These are phyloP conservation scores for Trachymyrmex septentrionalis DNA, from an alignment of 1,140 invertebrate species.

Conservation along the genomic window DNA sequence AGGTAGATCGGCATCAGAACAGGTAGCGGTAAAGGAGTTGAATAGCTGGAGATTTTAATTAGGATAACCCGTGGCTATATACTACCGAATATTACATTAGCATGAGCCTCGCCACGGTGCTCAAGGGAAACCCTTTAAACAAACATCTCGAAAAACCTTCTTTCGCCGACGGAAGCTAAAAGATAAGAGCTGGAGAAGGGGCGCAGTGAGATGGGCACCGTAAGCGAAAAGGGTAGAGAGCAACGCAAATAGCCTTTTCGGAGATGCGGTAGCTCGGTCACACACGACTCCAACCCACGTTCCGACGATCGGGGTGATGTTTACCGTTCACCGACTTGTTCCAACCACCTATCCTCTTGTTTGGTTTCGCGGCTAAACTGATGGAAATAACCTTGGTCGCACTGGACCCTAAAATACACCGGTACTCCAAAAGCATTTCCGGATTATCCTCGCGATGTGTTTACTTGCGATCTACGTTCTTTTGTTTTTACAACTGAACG, in stretches of 20 bases:
- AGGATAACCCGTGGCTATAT: slow-evolving; percentile 74
- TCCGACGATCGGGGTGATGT: slow-evolving; percentile 49
- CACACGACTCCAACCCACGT: slow-evolving; percentile 12
- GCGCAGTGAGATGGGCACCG: neutral
- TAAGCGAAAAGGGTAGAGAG: slow-evolving; percentile 41
- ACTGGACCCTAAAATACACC: neutral
- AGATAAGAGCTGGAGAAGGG: slow-evolving; percentile 27
- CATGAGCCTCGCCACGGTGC: slow-evolving; percentile 32
- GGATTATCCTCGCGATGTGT: slow-evolving; percentile 64
- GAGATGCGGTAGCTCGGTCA: slow-evolving; percentile 15
- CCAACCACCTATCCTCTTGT: slow-evolving; percentile 52
- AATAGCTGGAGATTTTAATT: slow-evolving; percentile 78
- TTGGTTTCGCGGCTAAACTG: slow-evolving; percentile 70
- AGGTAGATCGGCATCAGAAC: neutral
- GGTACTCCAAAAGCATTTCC: slow-evolving; percentile 42
- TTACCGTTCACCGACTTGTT: slow-evolving; percentile 64
- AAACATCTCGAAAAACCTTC: slow-evolving; percentile 59
- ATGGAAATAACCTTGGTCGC: slow-evolving; percentile 68
- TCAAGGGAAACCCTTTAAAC: slow-evolving; percentile 48
- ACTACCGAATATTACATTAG: slow-evolving; percentile 76
- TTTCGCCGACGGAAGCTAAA: slow-evolving; percentile 17
- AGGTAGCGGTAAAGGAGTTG: slow-evolving; percentile 17
- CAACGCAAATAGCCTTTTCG: slow-evolving; percentile 53
- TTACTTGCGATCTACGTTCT: slow-evolving; percentile 43
- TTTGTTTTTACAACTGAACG: slow-evolving; percentile 43